Evolutionary conservation across 2,888 invertebrate genomes (phyloP), one percentile per base, ranked within the genome.

Genomic region (Acleris sparsana): DNA sequence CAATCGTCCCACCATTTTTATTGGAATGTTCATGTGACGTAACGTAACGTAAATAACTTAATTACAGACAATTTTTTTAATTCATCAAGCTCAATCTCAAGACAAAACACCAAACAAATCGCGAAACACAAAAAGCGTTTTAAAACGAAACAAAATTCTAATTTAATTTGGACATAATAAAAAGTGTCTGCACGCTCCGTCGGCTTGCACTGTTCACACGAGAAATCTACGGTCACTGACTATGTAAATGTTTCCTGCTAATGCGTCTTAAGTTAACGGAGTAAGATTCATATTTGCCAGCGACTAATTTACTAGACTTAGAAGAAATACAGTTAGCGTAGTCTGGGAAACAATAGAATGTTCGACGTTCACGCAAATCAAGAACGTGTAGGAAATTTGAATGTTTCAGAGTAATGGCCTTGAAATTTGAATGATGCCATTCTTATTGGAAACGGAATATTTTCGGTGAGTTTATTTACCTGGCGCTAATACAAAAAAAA

Each of bases 191-290:
- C 76, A 85, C 88, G 88, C 80, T 86, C 80, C 82, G 85, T 70
- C 77, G 75, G 79, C 74, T 71, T 68, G 73, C 73, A 74, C 74
- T 78, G 80, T 91, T 92, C 92, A 89, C 92, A 92, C 87, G 92
- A 91, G 91, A 91, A 85, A 86, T 85, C 86, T 88, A 92, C 91
- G 92, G 89, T 89, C 88, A 82, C 79, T 92, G 91, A 73, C 84
- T 89, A 89, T 89, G 92, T 87, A 89, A 89, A 92, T 92, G 83
- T 1, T 22, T 16, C 43, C 22, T 18, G 4, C 57, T 56, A 39
- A 51, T 57, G 18, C 64, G 25, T 20, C 57, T 62, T 57, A 62
- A 66, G 62, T 17, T 39, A 4, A 29, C 18, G 57, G 44, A 46
- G n/a, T 62, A 62, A 61, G 56, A 53, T 2, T 13, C 17, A 53